Evolutionary conservation across 2,888 invertebrate species (phyloP), one percentile per base, ranked within the genome.

Genomic region (Caenorhabditis sp.): DNA sequence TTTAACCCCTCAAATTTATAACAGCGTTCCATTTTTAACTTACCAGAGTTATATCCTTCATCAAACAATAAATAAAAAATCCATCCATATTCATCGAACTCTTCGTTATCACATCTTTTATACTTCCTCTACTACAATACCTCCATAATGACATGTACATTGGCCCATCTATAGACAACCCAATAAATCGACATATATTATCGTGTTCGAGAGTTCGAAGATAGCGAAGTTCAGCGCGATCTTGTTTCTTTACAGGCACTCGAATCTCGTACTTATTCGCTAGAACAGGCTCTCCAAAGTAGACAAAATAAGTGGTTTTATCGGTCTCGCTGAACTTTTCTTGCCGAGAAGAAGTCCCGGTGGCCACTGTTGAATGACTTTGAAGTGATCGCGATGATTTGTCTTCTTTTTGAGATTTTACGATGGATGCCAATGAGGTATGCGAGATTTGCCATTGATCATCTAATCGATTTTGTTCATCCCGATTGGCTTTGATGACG

Each of bases 101-200:
- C 59, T 70, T 73, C 12, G 67, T 57, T 10, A 82, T 77, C 31
- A 80, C 80, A 60, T 80, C 78, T 75, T 74, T 69, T 36, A 74
- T 63, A 54, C 60, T 74, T 59, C 80, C 80, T 31, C 85, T 70
- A 31, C 73, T 73, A 59, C 85, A 85, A 66, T 80, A 85, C 50
- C 78, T 80, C 85, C 85, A 85, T 27, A 85, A 59, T 10, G 85
- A 80, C 67, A 80, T 77, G 23, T 82, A 73, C 7, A 78, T 60
- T 2, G 83, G 83, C 8, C 78, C 83, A 59, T 86, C 86, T 0
- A 83, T 63, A 17, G 79, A 84, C 38, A 86, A 36, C 1, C 86
- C 86, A 21, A 84, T 68, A 68, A 86, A 86, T 23, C 82, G 67
- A 70, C 86, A 85, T 26, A 83, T 70, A 64, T 86, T 86, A 53